These are phyloP conservation scores for Anorthoa munda DNA, from an alignment of 2,888 invertebrate species.

Conservation along the genomic window DNA sequence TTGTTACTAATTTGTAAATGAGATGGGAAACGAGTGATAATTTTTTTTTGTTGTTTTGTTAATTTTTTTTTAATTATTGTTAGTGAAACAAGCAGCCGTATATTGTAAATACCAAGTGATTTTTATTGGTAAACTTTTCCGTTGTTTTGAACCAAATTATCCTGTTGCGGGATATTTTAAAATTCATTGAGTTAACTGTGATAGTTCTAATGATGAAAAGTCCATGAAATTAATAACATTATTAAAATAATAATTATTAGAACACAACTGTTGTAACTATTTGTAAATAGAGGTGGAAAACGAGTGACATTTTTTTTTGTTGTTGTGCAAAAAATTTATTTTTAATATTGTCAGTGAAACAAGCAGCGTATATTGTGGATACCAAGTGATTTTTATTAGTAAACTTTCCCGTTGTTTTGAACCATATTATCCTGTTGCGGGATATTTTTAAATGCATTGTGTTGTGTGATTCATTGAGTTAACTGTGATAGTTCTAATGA, in stretches of 20 bases:
- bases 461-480: not conserved
- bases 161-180: not conserved
- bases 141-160: not conserved
- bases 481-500: not conserved
- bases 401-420: not conserved
- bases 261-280: not conserved
- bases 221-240: constrained; percentile 21
- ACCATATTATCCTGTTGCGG: not conserved
- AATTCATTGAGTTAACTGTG: not conserved
- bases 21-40: not conserved
- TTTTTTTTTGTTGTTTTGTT: not conserved
- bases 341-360: not conserved
- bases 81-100: not conserved
- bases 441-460: not conserved
- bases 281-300: not conserved
- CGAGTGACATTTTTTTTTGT: not conserved
- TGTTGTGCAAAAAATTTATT: not conserved
- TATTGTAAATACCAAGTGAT: not conserved
- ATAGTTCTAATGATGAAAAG: constrained; percentile 2
- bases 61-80: not conserved
- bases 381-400: not conserved
- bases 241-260: not conserved
- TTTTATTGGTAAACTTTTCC: not conserved
- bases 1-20: not conserved
- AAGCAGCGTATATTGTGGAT: not conserved